Evolutionary conservation across 1,140 invertebrate genomes (phyloP), one percentile per base, ranked within the genome.

Genomic region (Maconellicoccus hirsutus): DNA sequence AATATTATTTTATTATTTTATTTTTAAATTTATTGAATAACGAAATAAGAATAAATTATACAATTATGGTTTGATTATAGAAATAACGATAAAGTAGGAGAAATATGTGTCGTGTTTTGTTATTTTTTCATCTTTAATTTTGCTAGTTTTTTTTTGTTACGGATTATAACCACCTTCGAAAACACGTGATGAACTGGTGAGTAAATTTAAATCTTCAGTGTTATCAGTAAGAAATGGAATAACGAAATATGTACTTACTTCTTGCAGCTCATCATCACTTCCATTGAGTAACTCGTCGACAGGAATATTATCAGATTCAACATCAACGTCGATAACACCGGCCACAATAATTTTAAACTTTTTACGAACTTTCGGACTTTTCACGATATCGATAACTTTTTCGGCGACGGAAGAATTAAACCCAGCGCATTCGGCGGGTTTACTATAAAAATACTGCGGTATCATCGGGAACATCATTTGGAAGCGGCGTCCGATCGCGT

Each of bases 391-490:
- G 3, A 2, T 3, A 52, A 52, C n/a, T 52, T 52, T 52, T 6
- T 33, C 29, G 29, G 29, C 29, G 4, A 33, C 29, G 3, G 6
- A 6, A 3, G n/a, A 14, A 52, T 16, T 52, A 3, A 19, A 14
- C 2, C n/a, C 10, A 52, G 10, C n/a, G n/a, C 42, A 52, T 19
- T 14, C 12, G 12, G n/a, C 4, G 2, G 42, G n/a, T 52, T 52
- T 52, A 19, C 6, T 16, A 16, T 8, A 52, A 52, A 52, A 52
- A 52, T 52, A 52, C 42, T 52, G 42, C 42, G 42, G 42, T 52
- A 52, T 52, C 42, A 52, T 52, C n/a, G 42, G 42, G 42, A 52
- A 52, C 42, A 52, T 52, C 42, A 52, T 52, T 52, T 52, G 42
- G n/a, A 14, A 52, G 12, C 42, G n/a, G 3, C 42, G 42, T 52